Conservation (phyloP, 2,888 invertebrate genomes). For the Tetranychus piercei region DNA sequence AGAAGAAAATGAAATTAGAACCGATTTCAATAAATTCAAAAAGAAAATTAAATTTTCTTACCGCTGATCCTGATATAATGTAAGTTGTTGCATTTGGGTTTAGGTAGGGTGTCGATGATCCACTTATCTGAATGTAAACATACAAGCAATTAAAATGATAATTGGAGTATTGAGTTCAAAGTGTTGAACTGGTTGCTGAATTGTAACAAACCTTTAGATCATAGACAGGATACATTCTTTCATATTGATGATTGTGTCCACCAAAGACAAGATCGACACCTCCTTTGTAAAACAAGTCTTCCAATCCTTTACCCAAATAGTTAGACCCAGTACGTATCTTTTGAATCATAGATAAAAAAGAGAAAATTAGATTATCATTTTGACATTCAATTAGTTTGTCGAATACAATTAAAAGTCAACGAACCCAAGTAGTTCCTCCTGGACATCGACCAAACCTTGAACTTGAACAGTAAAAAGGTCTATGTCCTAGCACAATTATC, state of each 20-base stretch:
- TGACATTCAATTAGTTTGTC: neutral
- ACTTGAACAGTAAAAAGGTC: slow-evolving; percentile 34
- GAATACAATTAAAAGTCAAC: neutral
- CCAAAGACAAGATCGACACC: slow-evolving; percentile 39
- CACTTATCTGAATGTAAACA: neutral
- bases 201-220: slow-evolving; percentile 28
- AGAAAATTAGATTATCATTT: slow-evolving; percentile 22
- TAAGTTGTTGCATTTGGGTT: slow-evolving; percentile 13
- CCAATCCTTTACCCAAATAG: slow-evolving; percentile 30
- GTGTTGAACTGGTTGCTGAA: neutral
- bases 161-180: neutral
- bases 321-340: neutral
- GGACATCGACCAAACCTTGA: slow-evolving; percentile 28
- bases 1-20: neutral
- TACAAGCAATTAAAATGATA: neutral
- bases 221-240: slow-evolving; percentile 38
- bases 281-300: slow-evolving; percentile 36
- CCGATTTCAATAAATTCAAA: neutral
- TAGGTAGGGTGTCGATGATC: neutral
- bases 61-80: slow-evolving; percentile 12
- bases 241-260: slow-evolving; percentile 40
- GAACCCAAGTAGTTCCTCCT: slow-evolving; percentile 4
- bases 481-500: slow-evolving; percentile 33
- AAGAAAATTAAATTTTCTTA: slow-evolving; percentile 7
- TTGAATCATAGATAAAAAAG: neutral